Conservation (phyloP, 2,888 invertebrate genomes). For the Trilocha varians region DNA sequence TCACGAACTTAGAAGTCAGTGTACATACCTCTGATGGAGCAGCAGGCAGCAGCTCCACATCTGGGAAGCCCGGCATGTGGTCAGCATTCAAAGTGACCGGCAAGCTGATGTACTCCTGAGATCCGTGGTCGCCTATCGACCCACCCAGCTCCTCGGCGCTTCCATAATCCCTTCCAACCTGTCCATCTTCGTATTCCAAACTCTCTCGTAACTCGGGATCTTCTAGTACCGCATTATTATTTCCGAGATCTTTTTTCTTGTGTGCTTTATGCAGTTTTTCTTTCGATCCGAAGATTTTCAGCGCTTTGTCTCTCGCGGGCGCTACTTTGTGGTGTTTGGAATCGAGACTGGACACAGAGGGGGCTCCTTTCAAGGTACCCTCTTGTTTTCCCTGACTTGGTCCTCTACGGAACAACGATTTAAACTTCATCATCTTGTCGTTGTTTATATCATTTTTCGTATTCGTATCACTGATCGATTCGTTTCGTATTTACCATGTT, state of each 20-base stretch:
- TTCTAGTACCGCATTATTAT: slow-evolving; percentile 66
- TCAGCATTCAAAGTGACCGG: slow-evolving; percentile 63
- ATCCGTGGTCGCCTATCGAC: slow-evolving; percentile 55
- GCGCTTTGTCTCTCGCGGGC: slow-evolving; percentile 57
- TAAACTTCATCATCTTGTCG: slow-evolving; percentile 90
- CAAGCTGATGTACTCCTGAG: slow-evolving; percentile 64
- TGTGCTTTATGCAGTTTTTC: slow-evolving; percentile 67
- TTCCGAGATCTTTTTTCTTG: slow-evolving; percentile 60
- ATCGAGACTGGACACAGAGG: slow-evolving; percentile 78
- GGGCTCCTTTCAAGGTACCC: slow-evolving; percentile 72
- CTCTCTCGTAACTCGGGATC: slow-evolving; percentile 59
- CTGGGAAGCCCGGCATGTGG: slow-evolving; percentile 66
- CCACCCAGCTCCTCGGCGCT: slow-evolving; percentile 60
- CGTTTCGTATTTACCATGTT: slow-evolving; percentile 23
- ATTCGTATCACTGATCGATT: slow-evolving; percentile 58
- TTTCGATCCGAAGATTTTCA: slow-evolving; percentile 69
- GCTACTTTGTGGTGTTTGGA: slow-evolving; percentile 72
- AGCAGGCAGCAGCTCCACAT: slow-evolving; percentile 58
- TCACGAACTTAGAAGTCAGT: slow-evolving; percentile 6
- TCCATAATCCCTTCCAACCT: slow-evolving; percentile 48
- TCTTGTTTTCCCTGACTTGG: slow-evolving; percentile 75
- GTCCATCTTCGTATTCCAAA: slow-evolving; percentile 52
- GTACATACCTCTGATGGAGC: slow-evolving; percentile 58
- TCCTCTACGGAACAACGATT: slow-evolving; percentile 93
- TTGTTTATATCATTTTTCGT: slow-evolving; percentile 31